Base-by-base conservation (phyloP, 2,888 invertebrate species). In the Ormyrus labotus region DNA sequence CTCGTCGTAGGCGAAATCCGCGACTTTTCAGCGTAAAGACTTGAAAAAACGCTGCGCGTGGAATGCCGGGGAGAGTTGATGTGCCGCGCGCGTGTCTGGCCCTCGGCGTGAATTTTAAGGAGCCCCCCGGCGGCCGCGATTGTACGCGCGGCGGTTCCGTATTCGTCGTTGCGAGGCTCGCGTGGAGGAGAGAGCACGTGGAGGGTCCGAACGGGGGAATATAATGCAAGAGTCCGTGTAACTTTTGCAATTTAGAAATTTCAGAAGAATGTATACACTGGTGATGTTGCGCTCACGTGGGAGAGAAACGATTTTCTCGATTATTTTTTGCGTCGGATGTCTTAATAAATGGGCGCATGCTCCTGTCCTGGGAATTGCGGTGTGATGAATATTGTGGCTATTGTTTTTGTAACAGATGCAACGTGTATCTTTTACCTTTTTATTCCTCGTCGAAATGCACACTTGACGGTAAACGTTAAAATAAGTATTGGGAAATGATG, bases 21-120 rank as follows among this genome's bases (percentile, higher is more conserved):
- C 13, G 34, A 9, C 48, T 72, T 53, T 67, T 53, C 6, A 53
- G 65, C 10, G 10, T 34, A 34, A 34, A 34, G 34, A 34, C 4
- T 4, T 34, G 0, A 2, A 34, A 34, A 34, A 34, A 34, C 4
- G 34, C 34, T 4, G 34, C 34, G 34, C 34, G 34, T n/a, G 53
- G 72, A 72, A 72, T 72, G 63, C 63, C 55, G 72, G 9, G 45
- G 34, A 58, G 47, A 58, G 47, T 8, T 19, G 48, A 50, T 2
- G 34, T 3, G 63, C 47, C 47, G 47, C 7, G 63, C 47, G 47
- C 45, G 63, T 11, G 47, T 63, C 45, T 6, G 63, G 19, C 34
- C 11, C 61, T 67, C 13, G 53, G 53, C 51, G 45, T 63, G 63
- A 72, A 72, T 72, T 53, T 63, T 72, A 72, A 61, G 53, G 51